Conservation (phyloP, 2,113 vertebrate species). For the Microtus richardsoni region DNA sequence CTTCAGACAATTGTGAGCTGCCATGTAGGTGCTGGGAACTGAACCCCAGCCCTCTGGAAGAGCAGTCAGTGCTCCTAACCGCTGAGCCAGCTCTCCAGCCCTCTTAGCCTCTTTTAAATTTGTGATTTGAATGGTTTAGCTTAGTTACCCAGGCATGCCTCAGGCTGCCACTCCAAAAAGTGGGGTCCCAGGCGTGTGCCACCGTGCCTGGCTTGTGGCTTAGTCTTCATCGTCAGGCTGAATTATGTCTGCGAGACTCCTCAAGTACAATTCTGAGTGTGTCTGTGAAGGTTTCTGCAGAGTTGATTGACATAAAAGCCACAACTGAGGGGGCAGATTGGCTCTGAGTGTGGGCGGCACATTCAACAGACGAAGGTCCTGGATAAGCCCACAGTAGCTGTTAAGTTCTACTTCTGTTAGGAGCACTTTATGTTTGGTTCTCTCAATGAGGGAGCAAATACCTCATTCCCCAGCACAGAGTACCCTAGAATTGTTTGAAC, state of each 20-base stretch:
- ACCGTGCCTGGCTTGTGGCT: background rate
- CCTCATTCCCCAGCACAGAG: conserved; percentile 37
- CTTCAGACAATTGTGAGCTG: too few species aligned
- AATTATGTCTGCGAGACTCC: background rate
- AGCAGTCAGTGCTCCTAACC: too few species aligned
- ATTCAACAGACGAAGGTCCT: background rate
- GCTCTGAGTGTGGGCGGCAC: background rate
- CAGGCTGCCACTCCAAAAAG: background rate
- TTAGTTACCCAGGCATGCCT: background rate
- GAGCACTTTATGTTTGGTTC: background rate
- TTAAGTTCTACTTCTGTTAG: background rate
- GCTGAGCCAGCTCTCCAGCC: too few species aligned
- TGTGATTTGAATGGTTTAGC: background rate
- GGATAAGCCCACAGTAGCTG: background rate
- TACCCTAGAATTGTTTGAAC: conserved; percentile 41
- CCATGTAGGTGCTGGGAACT: too few species aligned
- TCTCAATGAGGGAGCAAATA: conserved; percentile 12
- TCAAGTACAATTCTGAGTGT: background rate
- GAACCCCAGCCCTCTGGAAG: too few species aligned
- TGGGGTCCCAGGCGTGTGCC: background rate
- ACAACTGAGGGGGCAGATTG: background rate
- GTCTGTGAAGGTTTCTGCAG: background rate
- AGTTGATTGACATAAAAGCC: background rate
- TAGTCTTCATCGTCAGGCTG: background rate
- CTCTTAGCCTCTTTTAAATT: background rate